These are phyloP conservation scores for Pelobates fuscus DNA, from an alignment of 2,113 vertebrate genomes.

Conservation along the genomic window DNA sequence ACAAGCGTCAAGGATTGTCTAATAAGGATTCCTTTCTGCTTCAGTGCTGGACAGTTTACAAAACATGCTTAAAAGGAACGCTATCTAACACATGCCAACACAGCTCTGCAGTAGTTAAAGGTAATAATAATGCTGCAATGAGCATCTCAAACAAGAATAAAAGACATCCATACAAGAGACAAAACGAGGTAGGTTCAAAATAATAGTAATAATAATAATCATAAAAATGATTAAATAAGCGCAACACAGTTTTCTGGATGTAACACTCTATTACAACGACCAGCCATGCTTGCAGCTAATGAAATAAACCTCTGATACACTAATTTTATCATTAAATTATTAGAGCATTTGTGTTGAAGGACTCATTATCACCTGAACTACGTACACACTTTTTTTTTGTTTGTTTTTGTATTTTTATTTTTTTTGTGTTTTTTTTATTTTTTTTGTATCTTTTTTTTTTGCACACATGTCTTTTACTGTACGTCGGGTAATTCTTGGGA, in stretches of 20 bases:
- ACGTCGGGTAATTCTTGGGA: conserved; percentile 65
- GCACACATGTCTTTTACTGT: conserved; percentile 72
- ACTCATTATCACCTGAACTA: conserved; percentile 76
- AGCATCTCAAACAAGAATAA: conserved; percentile 66
- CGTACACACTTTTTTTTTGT: conserved; percentile 70
- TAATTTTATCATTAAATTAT: conserved; percentile 71
- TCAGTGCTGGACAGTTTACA: no score
- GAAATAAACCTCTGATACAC: conserved; percentile 68
- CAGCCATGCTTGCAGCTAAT: conserved; percentile 79
- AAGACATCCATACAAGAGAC: conserved; percentile 59
- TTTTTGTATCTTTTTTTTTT: conserved; percentile 62
- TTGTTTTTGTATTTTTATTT: conserved; percentile 39
- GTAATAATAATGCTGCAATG: conserved; percentile 72
- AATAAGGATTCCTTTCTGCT: no score
- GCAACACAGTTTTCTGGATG: conserved; percentile 74
- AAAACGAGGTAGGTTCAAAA: conserved; percentile 87
- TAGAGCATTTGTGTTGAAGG: conserved; percentile 72
- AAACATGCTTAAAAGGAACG: no score
- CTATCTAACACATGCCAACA: conserved; percentile 13
- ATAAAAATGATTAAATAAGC: conserved; percentile 60
- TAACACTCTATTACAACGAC: conserved; percentile 76
- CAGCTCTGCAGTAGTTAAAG: conserved; percentile 75
- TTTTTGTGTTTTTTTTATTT: conserved; percentile 50
- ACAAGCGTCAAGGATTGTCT: no score
- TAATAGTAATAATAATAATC: conserved; percentile 25